Base-by-base conservation (phyloP, 2,888 invertebrate genomes). In the Lithophane semibrunnea region DNA sequence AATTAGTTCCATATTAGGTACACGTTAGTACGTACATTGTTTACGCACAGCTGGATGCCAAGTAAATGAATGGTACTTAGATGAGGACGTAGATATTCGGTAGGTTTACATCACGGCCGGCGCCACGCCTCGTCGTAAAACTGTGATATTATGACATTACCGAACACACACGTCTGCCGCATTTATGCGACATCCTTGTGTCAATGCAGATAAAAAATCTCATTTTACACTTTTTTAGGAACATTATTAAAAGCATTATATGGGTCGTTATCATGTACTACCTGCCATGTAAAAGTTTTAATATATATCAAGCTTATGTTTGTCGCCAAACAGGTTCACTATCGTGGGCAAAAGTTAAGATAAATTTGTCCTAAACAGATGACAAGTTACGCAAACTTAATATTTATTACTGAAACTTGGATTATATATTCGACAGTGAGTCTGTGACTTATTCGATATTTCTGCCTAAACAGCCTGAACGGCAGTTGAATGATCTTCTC, bases 101-200 rank as follows among this genome's bases (percentile, higher is more conserved):
- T 73, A 73, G 76, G 69, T 73, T 76, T 71, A 78, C 79, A 83
- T 81, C 82, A 88, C 21, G 66, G 56, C 69, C 67, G 37, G 37
- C 37, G 80, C 79, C 85, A 65, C 87, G 80, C 81, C 86, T 83
- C 44, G 73, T 83, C 84, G 71, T 86, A 86, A 88, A 86, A 83
- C 78, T 69, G 75, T 88, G 84, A 78, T 83, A 85, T 85, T 85
- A 86, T 88, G 86, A 80, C 86, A 86, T 83, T 80, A 75, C 78
- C 63, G 47, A 84, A 73, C 85, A 87, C 76, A 84, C 82, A 82
- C 73, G 29, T 68, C 67, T 70, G 77, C 58, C 65, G 42, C 82
- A 75, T 85, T 81, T 85, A 76, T 56, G 72, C 63, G 63, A 37
- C 68, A 75, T 58, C 75, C 75, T 84, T 87, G 65, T 84, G 70